Evolutionary conservation across 2,797 vertebrate species (phyloP), one percentile per base, ranked within the genome.

Genomic region (Enteromius radiatus): DNA sequence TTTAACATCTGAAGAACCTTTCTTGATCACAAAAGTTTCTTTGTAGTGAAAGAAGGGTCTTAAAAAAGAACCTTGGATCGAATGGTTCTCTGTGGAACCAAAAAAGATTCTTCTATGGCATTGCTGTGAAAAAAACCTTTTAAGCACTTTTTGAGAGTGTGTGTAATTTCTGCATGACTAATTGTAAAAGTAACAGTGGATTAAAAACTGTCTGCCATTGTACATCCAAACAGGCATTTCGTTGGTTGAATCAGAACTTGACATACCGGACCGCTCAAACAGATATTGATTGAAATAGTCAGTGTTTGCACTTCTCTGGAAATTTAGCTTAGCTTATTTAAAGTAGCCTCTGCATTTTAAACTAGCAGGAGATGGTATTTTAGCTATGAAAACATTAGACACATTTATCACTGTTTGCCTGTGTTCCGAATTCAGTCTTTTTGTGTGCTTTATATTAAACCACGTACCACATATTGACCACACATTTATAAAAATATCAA

Each of bases 401-500:
- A 23, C 33, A 36, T 15, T 26, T 69, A 28, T 43, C 33, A 33
- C 33, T 64, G 78, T 70, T 82, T 69, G 61, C 41, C 56, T 19
- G 4, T 41, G n/a, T n/a, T 43, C 38, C 78, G 8, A 38, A 47
- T 49, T 78, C 21, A 33, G 63, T 65, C 59, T 65, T 68, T 69
- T 64, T 61, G 54, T 71, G 65, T 56, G 19, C n/a, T 74, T 45
- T 65, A 52, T 19, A n/a, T 49, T 71, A 45, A 84, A 52, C 76
- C 73, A 28, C 61, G 19, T 19, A 69, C 80, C 75, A 69, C 61
- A 74, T 71, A 45, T 80, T 73, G 56, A 14, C 68, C 79, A 38
- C 79, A 21, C 5, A 5, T 73, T 80, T 80, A 80, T 73, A 47
- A 75, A 76, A 74, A 56, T 80, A 81, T 5, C 52, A 81, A 23